phyloP scores from a whole-genome alignment of 2,113 vertebrate species.

The Pontoporia blainvillei region DNA sequence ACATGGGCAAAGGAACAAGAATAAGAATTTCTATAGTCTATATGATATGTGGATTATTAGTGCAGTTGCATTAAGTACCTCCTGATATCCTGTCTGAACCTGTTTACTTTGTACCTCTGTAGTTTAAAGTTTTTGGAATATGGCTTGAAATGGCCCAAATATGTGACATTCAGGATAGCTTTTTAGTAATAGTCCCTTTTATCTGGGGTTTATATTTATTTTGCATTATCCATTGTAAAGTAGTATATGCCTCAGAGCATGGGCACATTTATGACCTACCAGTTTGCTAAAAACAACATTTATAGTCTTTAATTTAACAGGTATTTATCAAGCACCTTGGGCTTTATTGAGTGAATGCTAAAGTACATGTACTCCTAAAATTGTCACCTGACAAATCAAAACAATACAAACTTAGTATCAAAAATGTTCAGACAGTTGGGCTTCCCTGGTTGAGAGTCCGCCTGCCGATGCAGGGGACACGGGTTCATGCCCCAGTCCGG shows the following conservation, averaged over 20 bases:
- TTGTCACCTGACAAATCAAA: neutral
- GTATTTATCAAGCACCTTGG: neutral
- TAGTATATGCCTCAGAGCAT: neutral
- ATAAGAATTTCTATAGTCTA: neutral
- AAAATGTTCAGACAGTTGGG: neutral
- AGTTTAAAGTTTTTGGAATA: neutral
- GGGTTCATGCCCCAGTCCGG: too few species aligned
- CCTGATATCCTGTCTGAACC: neutral
- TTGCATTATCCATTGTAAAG: constrained; percentile 10
- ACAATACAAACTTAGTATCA: neutral
- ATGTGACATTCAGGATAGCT: neutral
- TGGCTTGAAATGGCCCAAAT: neutral
- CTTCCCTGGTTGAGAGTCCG: too few species aligned
- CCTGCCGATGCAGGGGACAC: too few species aligned
- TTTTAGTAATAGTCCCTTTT: constrained; percentile 14
- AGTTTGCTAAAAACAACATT: neutral
- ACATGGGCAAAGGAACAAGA: neutral
- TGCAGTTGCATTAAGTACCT: neutral
- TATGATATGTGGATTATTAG: neutral
- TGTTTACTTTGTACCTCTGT: neutral
- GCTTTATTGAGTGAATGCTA: neutral
- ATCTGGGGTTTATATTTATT: neutral
- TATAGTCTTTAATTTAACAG: constrained; percentile 1
- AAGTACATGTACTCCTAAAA: neutral
- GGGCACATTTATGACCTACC: neutral